phyloP scores from a whole-genome alignment of 1,140 invertebrate species.

The Tetragonula clypearis region DNA sequence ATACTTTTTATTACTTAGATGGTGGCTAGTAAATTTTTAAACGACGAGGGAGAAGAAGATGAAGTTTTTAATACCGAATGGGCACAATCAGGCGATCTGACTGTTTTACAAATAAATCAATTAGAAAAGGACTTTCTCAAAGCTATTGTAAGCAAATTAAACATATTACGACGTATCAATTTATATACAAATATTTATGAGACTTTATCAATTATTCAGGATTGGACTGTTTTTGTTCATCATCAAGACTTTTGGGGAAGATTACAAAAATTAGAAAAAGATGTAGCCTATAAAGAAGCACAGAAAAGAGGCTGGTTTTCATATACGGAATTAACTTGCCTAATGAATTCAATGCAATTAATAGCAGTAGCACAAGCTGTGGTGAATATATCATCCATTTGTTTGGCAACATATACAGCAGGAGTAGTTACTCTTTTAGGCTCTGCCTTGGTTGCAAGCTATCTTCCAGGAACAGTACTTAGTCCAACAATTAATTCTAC shows the following conservation, averaged over 20 bases:
- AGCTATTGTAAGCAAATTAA: constrained; percentile 89
- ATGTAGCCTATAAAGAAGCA: constrained; percentile 88
- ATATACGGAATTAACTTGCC: constrained; percentile 89
- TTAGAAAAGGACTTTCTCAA: constrained; percentile 94
- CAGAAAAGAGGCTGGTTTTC: constrained; percentile 91
- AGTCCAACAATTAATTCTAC: constrained; percentile 28
- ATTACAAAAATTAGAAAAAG: constrained; percentile 86
- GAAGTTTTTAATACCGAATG: constrained; percentile 94
- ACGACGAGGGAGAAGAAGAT: constrained; percentile 95
- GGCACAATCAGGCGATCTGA: constrained; percentile 90
- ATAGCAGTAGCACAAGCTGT: constrained; percentile 82
- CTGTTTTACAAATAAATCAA: constrained; percentile 88
- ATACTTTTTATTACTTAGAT: constrained; percentile 84
- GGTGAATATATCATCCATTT: constrained; percentile 85
- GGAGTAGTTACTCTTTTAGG: constrained; percentile 87
- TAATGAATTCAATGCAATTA: constrained; percentile 83
- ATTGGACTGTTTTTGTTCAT: constrained; percentile 92
- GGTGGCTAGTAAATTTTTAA: constrained; percentile 96
- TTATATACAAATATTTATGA: constrained; percentile 40
- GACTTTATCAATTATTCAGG: constrained; percentile 81
- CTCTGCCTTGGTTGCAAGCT: constrained; percentile 85
- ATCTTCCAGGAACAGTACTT: constrained; percentile 81
- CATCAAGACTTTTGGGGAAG: constrained; percentile 87
- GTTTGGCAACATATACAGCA: constrained; percentile 87
- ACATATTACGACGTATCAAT: constrained; percentile 25